These are phyloP conservation scores for Drosophila murphyi DNA, from an alignment of 1,140 invertebrate genomes.

Conservation along the genomic window DNA sequence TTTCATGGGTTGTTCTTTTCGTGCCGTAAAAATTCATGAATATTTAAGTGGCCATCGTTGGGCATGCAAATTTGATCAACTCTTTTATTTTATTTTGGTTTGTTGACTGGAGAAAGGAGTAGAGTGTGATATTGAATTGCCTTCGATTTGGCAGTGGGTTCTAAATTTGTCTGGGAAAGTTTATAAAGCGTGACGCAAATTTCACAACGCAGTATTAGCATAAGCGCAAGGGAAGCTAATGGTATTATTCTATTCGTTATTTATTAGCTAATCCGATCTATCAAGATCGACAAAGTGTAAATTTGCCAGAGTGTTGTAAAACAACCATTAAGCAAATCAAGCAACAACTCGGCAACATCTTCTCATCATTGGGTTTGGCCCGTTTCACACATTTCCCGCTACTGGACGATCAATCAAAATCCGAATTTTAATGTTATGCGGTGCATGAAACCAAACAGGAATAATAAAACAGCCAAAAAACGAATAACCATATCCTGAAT, in stretches of 20 bases:
- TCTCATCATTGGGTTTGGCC: slow-evolving; percentile 16
- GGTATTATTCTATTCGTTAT: neutral
- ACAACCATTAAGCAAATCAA: slow-evolving; percentile 41
- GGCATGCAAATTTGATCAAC: slow-evolving; percentile 20
- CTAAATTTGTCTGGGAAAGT: slow-evolving; percentile 70
- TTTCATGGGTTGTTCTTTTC: neutral
- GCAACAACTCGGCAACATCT: slow-evolving; percentile 16
- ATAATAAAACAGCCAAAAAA: slow-evolving; percentile 35
- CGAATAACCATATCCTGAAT: slow-evolving; percentile 66
- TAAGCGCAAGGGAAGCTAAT: slow-evolving; percentile 25
- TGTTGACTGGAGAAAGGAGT: slow-evolving; percentile 17
- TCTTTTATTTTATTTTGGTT: slow-evolving; percentile 17
- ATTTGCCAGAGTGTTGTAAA: neutral
- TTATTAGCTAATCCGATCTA: slow-evolving; percentile 14
- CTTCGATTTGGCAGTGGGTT: slow-evolving; percentile 16
- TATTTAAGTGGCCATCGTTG: slow-evolving; percentile 63
- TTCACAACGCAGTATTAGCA: slow-evolving; percentile 28
- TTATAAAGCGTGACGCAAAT: slow-evolving; percentile 59
- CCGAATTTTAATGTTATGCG: slow-evolving; percentile 82
- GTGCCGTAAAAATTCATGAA: slow-evolving; percentile 63
- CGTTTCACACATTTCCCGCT: slow-evolving; percentile 31
- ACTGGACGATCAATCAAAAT: slow-evolving; percentile 75
- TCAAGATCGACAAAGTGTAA: slow-evolving; percentile 3
- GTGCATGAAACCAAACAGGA: slow-evolving; percentile 73
- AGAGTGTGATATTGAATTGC: slow-evolving; percentile 9